Base-by-base conservation (phyloP, 2,113 vertebrate species). In the Tupaia chinensis region DNA sequence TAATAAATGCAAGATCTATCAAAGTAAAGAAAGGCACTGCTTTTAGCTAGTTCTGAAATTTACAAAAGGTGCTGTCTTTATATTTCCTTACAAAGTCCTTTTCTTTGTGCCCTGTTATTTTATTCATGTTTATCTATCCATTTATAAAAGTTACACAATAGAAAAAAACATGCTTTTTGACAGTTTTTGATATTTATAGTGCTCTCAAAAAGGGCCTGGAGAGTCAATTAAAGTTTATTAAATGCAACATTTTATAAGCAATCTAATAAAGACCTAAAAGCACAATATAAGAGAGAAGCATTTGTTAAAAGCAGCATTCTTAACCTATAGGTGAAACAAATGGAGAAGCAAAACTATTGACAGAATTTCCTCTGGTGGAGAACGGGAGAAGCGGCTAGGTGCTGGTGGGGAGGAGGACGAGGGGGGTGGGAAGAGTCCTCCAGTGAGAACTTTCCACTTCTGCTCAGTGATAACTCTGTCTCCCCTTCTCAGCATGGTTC, bases 111-210 rank as follows among this genome's bases (percentile, higher is more conserved):
- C 74, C 69, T 96, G 93, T 93, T 94, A 95, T 97, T 98, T 97
- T 96, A 97, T 95, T 95, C 95, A 91, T 97, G 84, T 95, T 97
- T 97, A 96, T 97, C 66, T 96, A 90, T 84, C 79, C 95, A 97
- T 76, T 97, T 97, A 97, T 65, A 94, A 96, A 97, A 96, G 91
- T 83, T 95, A 89, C 68, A 91, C 88, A 95, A 95, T 44, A 80
- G 87, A 11, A 22, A 3, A 65, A 84, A 96, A 95, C 69, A 58
- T 32, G 22, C 66, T 78, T 61, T 94, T 93, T 93, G 89, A 93
- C 91, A 97, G 12, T 87, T 96, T 94, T 89, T 96, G 61, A 95
- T 96, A 97, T 91, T 96, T 96, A 94, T 70, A 95, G 79, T 95
- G 58, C 68, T 96, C 65, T 83, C 70, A 95, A 83, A 96, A 97